Percentiles rank a stretch among this genome's conserved stretches.
phyloP scores from a whole-genome alignment of 2,888 invertebrate genomes.

The Lordiphosa andalusiaca region DNA sequence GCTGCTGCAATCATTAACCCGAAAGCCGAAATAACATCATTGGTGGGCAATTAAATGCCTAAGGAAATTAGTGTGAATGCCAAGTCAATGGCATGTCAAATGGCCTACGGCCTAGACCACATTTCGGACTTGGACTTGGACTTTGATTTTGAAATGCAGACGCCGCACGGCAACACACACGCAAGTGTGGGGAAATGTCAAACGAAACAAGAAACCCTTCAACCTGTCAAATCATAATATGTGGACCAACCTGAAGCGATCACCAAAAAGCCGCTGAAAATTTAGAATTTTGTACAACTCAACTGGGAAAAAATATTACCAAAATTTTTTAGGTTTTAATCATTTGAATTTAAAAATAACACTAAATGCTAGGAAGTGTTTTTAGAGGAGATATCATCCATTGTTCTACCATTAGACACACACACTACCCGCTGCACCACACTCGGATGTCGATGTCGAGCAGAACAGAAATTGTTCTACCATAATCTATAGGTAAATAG shows the following conservation, averaged over 20 bases:
- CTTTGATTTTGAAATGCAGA: conserved; percentile 27
- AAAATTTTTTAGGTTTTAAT: too few relatives aligned
- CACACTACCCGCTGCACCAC: too few relatives aligned
- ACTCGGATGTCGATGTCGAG: too few relatives aligned
- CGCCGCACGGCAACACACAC: conserved; percentile 22
- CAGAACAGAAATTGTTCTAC: too few relatives aligned
- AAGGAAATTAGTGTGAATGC: conserved; percentile 7
- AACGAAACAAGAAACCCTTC: neutral
- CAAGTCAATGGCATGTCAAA: conserved; percentile 62
- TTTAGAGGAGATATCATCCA: too few relatives aligned
- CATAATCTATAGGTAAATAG: too few relatives aligned
- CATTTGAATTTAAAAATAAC: too few relatives aligned
- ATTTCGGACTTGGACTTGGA: conserved; percentile 25
- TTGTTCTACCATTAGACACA: too few relatives aligned
- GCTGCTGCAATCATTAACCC: conserved; percentile 41
- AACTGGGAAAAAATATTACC: too few relatives aligned
- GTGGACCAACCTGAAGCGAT: neutral
- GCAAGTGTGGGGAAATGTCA: conserved; percentile 17
- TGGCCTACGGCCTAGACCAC: conserved; percentile 56
- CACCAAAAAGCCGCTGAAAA: too few relatives aligned
- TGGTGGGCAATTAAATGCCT: conserved; percentile 55
- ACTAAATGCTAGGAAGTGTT: too few relatives aligned
- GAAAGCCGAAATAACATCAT: conserved; percentile 40
- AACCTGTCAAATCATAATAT: neutral
- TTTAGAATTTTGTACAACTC: too few relatives aligned